phyloP scores from a whole-genome alignment of 2,113 vertebrate species.

The Motacilla tschutschensis region DNA sequence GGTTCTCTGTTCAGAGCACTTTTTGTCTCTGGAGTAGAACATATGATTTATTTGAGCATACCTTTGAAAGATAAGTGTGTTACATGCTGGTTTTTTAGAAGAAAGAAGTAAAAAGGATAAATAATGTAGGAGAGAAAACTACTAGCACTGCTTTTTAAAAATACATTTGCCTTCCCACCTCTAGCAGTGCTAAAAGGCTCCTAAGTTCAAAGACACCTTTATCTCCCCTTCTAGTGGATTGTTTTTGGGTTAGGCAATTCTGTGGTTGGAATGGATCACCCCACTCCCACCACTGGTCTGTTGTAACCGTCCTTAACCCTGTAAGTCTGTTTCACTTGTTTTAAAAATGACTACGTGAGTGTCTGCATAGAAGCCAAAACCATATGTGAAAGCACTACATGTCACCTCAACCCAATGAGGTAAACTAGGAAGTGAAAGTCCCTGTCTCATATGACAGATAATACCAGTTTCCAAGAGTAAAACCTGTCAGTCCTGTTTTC shows the following conservation, averaged over 20 bases:
- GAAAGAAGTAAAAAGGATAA: not conserved
- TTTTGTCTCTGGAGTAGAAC: not conserved
- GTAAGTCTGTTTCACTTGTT: not conserved
- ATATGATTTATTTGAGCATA: not conserved
- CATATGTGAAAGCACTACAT: not conserved
- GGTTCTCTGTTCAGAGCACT: not conserved
- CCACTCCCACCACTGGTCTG: not conserved
- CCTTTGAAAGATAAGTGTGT: not conserved
- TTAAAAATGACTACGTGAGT: not conserved
- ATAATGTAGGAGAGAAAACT: not conserved
- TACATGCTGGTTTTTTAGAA: not conserved
- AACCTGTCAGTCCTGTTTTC: constrained; percentile 28
- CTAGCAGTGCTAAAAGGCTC: not conserved
- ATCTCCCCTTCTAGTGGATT: constrained; percentile 7
- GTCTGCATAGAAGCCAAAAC: not conserved
- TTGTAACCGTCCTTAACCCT: constrained; percentile 14
- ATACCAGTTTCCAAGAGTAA: not conserved
- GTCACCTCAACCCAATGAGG: not conserved
- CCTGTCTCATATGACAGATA: constrained; percentile 21
- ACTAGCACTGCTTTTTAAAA: not conserved
- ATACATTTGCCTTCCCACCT: not conserved
- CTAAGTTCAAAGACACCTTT: not conserved
- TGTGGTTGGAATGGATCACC: not conserved
- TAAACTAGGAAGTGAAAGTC: not conserved
- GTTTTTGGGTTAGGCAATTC: constrained; percentile 6